Base-by-base conservation (phyloP, 2,888 invertebrate genomes). In the Pammene fasciana region DNA sequence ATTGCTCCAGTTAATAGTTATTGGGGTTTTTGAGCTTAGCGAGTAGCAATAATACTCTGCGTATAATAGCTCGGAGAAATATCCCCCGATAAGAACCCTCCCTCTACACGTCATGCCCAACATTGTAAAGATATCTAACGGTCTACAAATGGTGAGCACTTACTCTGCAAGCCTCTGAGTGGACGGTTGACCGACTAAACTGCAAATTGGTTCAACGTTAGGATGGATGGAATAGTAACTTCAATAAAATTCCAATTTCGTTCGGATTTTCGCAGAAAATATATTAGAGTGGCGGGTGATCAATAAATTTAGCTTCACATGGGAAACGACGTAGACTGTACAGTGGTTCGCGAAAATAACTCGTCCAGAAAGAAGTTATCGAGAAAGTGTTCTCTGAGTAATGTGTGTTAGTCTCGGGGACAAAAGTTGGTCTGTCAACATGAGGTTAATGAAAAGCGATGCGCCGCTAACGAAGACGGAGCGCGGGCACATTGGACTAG, bases 101-200 rank as follows among this genome's bases (percentile, higher is more conserved):
- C 89, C 87, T 88, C 88, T 85, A 88, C 85, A 82, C 82, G 81
- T 85, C 82, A 82, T 85, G 89, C 86, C 89, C 90, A 78, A 89
- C 81, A 86, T 89, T 71, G 72, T 70, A 70, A 48, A 70, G 48
- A 70, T 71, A 71, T 67, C 71, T 72, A 67, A 70, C 67, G 71
- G 65, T 64, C 67, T 64, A 71, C 70, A 66, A 72, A 72, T 72
- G 67, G 68, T 71, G 70, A 59, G 55, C 45, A 70, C 68, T 80
- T 74, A 75, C 77, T 79, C 78, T 74, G 75, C 78, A 73, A 75
- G 75, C 73, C 73, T 74, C 74, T 71, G 72, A 78, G 78, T 75
- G 74, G 76, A 78, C 76, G 75, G 78, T 78, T 82, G 80, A 84
- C 82, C 81, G 78, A 83, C 72, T 78, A 80, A 75, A 74, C 75